Percentiles rank a stretch among this genome's conserved stretches.
Conservation (phyloP, 2,888 invertebrate genomes). For the Esperia sulphurella region DNA sequence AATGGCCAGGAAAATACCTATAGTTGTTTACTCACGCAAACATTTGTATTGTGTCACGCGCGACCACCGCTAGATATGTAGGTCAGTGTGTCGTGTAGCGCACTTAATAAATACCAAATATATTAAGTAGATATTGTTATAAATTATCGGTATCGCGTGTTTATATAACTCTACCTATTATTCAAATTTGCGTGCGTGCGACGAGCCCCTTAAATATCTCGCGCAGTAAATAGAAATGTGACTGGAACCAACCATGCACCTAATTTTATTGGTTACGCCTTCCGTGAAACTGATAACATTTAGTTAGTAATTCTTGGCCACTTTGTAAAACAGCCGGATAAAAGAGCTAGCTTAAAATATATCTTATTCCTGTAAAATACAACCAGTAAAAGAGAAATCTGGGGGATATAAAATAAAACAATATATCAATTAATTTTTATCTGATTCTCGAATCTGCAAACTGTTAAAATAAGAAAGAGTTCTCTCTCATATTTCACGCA, state of each 20-base stretch:
- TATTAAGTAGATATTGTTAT: conserved; percentile 4
- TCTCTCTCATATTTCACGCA: conserved; percentile 31
- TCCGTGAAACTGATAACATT: neutral
- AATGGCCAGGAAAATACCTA: conserved; percentile 19
- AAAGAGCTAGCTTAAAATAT: too few relatives aligned
- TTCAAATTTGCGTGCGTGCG: conserved; percentile 1
- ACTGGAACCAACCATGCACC: neutral
- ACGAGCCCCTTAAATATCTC: neutral
- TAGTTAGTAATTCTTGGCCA: too few relatives aligned
- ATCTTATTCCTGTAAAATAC: too few relatives aligned
- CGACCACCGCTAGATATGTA: conserved; percentile 56
- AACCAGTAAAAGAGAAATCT: too few relatives aligned
- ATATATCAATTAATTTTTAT: neutral
- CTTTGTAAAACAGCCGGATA: too few relatives aligned
- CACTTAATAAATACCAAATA: conserved; percentile 19
- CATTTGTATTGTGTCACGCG: conserved; percentile 54
- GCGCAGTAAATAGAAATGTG: neutral
- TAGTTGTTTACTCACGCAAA: conserved; percentile 40
- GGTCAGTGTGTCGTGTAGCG: conserved; percentile 51
- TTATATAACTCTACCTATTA: neutral
- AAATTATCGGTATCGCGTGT: conserved; percentile 8
- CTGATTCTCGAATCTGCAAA: too few relatives aligned
- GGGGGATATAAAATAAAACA: neutral
- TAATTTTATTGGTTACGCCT: neutral
- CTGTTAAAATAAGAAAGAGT: neutral